These are phyloP conservation scores for Philopedon plagiatum DNA, from an alignment of 2,888 invertebrate species.

Conservation along the genomic window DNA sequence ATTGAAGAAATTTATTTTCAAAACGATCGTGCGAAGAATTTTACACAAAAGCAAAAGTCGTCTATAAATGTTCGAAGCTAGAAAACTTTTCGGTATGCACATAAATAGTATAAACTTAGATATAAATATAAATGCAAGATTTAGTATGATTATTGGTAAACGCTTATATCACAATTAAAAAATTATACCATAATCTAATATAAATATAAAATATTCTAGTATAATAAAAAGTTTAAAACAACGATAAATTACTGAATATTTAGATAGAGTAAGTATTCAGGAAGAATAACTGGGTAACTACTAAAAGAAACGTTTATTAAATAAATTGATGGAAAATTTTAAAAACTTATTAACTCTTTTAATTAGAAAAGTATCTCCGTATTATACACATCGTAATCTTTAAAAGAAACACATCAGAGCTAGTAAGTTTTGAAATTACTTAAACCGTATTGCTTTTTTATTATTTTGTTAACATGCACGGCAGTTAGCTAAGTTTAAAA, in stretches of 20 bases:
- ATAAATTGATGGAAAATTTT: background rate
- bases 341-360: conserved; percentile 4
- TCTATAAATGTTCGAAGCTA: too few relatives aligned
- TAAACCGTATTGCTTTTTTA: conserved; percentile 26
- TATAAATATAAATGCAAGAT: conserved; percentile 32
- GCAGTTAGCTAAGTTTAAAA: conserved; percentile 9
- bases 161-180: conserved; percentile 39
- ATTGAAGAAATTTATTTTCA: too few relatives aligned
- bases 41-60: too few relatives aligned
- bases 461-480: conserved; percentile 21
- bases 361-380: background rate
- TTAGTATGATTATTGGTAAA: conserved; percentile 37
- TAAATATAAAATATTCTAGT: conserved; percentile 5
- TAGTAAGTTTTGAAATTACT: conserved; percentile 13
- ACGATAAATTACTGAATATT: conserved; percentile 1
- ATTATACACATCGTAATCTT: background rate
- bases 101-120: too few relatives aligned
- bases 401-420: background rate
- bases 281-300: background rate
- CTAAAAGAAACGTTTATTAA: background rate
- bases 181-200: conserved; percentile 16
- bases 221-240: conserved; percentile 4
- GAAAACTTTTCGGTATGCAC: too few relatives aligned
- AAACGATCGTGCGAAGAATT: too few relatives aligned
- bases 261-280: background rate